Base-by-base conservation (phyloP, 2,888 invertebrate species). In the Nebria salina region DNA sequence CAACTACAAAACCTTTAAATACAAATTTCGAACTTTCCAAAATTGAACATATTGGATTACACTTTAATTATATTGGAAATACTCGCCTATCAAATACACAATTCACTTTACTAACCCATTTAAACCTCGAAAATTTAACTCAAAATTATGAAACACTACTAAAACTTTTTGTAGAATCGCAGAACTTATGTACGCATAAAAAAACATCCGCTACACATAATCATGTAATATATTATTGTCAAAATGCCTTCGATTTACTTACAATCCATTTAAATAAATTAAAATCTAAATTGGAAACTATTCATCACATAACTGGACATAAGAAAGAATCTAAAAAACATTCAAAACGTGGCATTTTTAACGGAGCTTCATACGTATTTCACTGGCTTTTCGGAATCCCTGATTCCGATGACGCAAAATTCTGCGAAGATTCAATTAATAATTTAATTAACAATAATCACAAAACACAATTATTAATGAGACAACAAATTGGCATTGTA, bases 331-430 rank as follows among this genome's bases (percentile, higher is more conserved):
- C 13, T 15, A 65, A 65, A n/a, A n/a, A 3, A 65, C 13, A 15
- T n/a, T 65, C 65, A n/a, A 65, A 65, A 65, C 65, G 7, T n/a
- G 65, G 65, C 15, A n/a, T 65, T n/a, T 65, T 65, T 65, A 65
- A 65, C 15, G 65, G 65, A 13, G 15, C 15, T n/a, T 65, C 65
- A 15, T 65, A 65, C 15, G 65, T 15, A n/a, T 3, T 65, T 65
- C 65, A 65, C 15, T 65, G 65, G 65, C 15, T 65, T n/a, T 65
- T 65, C 65, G 65, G 65, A n/a, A 65, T 65, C 65, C 65, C 65
- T 15, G 65, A 65, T 65, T 65, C 65, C 65, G 65, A 65, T 7
- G 65, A 65, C 7, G 65, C 3, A 65, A 65, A 65, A 65, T 65
- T 65, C 65, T 65, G 2, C 65, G 65, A 65, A 65, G 65, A 65